Evolutionary conservation across 2,797 vertebrate genomes (phyloP).

Genomic region (Propithecus perrieri): DNA sequence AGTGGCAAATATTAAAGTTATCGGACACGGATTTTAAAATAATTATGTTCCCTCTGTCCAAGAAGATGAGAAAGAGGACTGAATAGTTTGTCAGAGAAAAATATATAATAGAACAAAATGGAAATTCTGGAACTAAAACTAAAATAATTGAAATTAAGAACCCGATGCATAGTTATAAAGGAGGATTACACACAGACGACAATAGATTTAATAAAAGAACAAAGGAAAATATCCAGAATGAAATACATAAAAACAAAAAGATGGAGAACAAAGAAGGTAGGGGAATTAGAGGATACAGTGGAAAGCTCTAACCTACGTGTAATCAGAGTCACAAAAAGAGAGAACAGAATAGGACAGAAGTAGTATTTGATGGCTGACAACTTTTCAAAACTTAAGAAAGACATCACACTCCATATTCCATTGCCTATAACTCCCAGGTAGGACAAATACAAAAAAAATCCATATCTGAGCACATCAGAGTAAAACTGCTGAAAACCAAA

Average conservation of each 20-base stretch:
- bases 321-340: not conserved
- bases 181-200: not conserved
- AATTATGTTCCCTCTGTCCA: not conserved
- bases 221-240: not conserved
- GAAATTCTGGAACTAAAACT: not conserved
- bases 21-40: not conserved
- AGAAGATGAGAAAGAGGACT: not conserved
- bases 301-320: not conserved
- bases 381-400: not conserved
- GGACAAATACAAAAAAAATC: not conserved
- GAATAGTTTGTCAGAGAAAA: not conserved
- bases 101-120: not conserved
- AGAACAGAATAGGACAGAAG: not conserved
- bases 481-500: slow-evolving; percentile 34
- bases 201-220: not conserved
- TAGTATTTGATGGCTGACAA: not conserved
- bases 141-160: not conserved
- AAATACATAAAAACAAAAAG: not conserved
- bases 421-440: not conserved
- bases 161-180: not conserved
- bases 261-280: not conserved
- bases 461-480: not conserved
- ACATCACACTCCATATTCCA: not conserved
- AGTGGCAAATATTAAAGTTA: not conserved
- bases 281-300: not conserved